Conservation (phyloP, 1,140 invertebrate genomes). For the Zaprionus vittiger region DNA sequence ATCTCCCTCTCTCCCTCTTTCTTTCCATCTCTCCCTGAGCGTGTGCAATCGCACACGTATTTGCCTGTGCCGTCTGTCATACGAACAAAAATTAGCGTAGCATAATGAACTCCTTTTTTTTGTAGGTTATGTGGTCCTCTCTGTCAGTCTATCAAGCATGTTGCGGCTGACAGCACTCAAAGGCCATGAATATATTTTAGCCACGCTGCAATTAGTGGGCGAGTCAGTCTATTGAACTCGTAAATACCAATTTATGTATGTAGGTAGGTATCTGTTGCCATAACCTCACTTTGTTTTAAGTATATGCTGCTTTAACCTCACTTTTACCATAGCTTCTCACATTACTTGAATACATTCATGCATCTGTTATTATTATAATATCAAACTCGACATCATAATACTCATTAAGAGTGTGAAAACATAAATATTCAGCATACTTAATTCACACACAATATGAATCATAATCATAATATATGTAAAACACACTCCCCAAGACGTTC, state of each 20-base stretch:
- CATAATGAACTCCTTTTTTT: slow-evolving; percentile 68
- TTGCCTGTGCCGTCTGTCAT: slow-evolving; percentile 7
- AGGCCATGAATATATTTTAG: slow-evolving; percentile 75
- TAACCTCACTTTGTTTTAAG: too few species aligned
- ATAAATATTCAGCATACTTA: not conserved
- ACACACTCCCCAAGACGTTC: not conserved
- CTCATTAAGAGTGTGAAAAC: not conserved
- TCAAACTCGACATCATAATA: not conserved
- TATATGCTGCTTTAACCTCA: not conserved
- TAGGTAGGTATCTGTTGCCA: too few species aligned
- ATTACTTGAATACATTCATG: not conserved
- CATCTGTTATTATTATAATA: not conserved
- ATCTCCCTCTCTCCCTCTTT: slow-evolving; percentile 1
- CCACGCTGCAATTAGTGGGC: slow-evolving; percentile 45
- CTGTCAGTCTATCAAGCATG: slow-evolving; percentile 67
- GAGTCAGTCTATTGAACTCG: not conserved
- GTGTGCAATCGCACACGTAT: not conserved
- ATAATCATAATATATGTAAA: not conserved
- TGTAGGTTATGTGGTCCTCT: slow-evolving; percentile 43
- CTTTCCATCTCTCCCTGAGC: slow-evolving; percentile 2
- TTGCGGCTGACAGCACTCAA: slow-evolving; percentile 61
- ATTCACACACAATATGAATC: not conserved
- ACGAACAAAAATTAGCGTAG: slow-evolving; percentile 59
- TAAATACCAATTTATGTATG: not conserved
- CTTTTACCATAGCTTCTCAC: not conserved